These are phyloP conservation scores for mouse (Mus musculus) DNA, from an alignment of 2,113 vertebrate species.

Conservation along the genomic window DNA sequence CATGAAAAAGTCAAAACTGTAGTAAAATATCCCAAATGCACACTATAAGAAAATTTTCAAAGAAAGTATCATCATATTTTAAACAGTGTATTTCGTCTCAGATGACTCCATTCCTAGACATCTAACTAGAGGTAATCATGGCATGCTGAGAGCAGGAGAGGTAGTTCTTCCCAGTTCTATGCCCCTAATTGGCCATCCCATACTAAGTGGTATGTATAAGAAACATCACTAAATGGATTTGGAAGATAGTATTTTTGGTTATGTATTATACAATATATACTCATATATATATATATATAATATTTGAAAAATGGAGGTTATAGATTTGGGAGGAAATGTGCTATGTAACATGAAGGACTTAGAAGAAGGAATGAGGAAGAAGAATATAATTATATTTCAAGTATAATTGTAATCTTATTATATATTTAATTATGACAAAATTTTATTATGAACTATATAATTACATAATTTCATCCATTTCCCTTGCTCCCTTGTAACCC, in stretches of 20 bases:
- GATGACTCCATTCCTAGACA: background rate
- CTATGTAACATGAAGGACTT: background rate
- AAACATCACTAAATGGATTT: background rate
- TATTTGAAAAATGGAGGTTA: background rate
- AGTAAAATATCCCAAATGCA: background rate
- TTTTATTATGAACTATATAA: background rate
- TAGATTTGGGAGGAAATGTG: background rate
- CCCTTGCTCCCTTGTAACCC: accelerated
- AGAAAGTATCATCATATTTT: background rate
- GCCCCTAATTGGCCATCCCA: background rate
- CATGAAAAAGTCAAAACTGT: background rate
- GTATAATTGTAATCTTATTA: background rate
- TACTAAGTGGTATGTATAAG: background rate
- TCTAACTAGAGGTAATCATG: background rate
- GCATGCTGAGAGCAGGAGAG: background rate
- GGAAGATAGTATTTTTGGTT: background rate
- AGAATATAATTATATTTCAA: background rate
- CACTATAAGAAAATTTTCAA: background rate
- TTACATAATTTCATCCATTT: background rate
- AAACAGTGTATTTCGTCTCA: background rate
- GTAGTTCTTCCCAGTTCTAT: background rate
- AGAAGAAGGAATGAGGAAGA: background rate
- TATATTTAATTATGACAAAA: too few species aligned
- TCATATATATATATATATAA: background rate
- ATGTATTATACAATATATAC: background rate